phyloP scores from a whole-genome alignment of 2,797 vertebrate genomes.

The Arctocebus calabarensis region DNA sequence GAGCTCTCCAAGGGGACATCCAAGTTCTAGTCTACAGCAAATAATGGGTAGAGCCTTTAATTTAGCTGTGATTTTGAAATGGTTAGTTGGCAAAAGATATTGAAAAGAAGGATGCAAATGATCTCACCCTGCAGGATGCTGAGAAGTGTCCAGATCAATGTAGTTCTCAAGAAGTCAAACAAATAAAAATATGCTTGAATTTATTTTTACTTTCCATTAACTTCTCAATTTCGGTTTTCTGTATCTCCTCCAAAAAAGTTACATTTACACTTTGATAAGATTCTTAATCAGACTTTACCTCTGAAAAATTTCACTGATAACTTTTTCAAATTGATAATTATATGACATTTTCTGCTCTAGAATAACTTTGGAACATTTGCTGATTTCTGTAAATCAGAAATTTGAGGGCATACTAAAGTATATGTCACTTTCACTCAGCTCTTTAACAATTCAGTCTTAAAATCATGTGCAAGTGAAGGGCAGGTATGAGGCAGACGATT shows the following conservation, averaged over 20 bases:
- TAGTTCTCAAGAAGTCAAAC: neutral
- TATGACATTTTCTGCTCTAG: constrained; percentile 38
- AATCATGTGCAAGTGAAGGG: neutral
- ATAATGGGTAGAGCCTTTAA: constrained; percentile 74
- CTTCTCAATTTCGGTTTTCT: neutral
- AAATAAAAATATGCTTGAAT: constrained; percentile 38
- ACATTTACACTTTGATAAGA: neutral
- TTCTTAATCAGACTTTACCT: constrained; percentile 44
- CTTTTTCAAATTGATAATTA: neutral
- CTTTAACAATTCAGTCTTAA: constrained; percentile 32
- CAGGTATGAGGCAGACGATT: neutral
- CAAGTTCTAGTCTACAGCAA: constrained; percentile 68
- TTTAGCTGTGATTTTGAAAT: constrained; percentile 78
- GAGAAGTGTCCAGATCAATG: neutral
- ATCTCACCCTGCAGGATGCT: constrained; percentile 51
- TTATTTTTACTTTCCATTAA: constrained; percentile 45
- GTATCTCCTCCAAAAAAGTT: neutral
- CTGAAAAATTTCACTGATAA: neutral
- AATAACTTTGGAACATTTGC: neutral
- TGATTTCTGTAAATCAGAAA: constrained; percentile 29
- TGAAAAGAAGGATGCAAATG: constrained; percentile 68
- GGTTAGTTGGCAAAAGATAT: constrained; percentile 73
- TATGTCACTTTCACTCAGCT: neutral
- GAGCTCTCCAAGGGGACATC: constrained; percentile 69
- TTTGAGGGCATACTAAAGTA: neutral